Evolutionary conservation across 2,797 vertebrate species (phyloP).

Genomic region (Ctenosaura bakeri): DNA sequence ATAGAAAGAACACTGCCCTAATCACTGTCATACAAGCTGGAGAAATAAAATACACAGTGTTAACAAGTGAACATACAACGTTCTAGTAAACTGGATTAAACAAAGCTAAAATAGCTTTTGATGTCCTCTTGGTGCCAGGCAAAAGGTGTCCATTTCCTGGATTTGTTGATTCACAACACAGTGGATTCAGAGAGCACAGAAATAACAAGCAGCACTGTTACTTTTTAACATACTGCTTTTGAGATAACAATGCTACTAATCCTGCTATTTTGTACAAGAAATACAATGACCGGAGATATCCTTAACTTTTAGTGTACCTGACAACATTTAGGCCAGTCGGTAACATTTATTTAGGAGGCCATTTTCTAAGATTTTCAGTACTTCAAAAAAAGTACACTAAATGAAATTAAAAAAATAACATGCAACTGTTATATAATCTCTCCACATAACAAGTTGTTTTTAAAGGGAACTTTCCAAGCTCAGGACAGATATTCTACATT

Average conservation of each 20-base stretch:
- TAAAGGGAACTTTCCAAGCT: neutral
- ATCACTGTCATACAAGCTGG: slow-evolving; percentile 30
- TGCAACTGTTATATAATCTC: neutral
- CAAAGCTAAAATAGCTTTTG: neutral
- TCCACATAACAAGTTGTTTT: neutral
- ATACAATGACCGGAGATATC: neutral
- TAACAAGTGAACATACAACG: neutral
- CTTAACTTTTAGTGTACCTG: neutral
- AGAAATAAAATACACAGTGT: slow-evolving; percentile 52
- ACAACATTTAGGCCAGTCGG: too few species aligned
- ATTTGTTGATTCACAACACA: neutral
- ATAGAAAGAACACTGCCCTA: slow-evolving; percentile 50
- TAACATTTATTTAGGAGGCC: neutral
- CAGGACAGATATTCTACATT: neutral
- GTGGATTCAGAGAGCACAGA: neutral
- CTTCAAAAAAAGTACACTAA: neutral
- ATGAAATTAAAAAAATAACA: neutral
- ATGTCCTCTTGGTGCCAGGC: neutral
- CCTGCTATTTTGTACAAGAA: neutral
- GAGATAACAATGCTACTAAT: neutral
- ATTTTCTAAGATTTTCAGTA: neutral
- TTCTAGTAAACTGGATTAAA: neutral
- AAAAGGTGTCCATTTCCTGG: neutral
- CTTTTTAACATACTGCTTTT: neutral
- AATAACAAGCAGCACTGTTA: neutral